Conservation (phyloP, 2,113 vertebrate genomes). For the Xyliphius kryptos region DNA sequence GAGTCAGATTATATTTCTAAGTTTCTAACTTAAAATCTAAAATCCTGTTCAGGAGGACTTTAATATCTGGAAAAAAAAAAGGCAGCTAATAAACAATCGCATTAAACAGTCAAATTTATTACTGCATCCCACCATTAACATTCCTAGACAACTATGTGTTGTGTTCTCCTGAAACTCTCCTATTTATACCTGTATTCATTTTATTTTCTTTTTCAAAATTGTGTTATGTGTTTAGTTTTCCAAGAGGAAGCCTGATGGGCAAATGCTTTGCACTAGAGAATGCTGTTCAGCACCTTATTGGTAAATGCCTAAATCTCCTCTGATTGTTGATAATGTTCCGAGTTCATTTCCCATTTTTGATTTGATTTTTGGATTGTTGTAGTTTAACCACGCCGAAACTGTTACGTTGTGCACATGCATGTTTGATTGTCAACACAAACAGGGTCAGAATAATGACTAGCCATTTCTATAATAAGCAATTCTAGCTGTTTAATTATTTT, state of each 20-base stretch:
- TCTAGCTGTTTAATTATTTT: too few species aligned
- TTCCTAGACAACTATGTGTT: slow-evolving; percentile 17
- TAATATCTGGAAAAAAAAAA: neutral
- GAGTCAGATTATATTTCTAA: too few species aligned
- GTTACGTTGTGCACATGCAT: neutral
- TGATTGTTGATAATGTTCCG: neutral
- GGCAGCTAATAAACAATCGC: slow-evolving; percentile 3
- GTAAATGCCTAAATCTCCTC: neutral
- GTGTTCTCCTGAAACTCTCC: slow-evolving; percentile 32
- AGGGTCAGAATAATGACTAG: too few species aligned
- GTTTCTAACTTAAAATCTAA: too few species aligned
- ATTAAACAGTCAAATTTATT: neutral
- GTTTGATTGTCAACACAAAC: neutral
- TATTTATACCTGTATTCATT: slow-evolving; percentile 27
- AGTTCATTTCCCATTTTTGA: too few species aligned
- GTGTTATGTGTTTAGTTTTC: neutral
- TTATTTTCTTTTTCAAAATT: neutral
- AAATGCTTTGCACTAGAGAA: neutral
- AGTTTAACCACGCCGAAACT: neutral
- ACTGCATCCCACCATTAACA: neutral
- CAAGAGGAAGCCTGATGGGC: neutral
- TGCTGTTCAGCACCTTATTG: neutral
- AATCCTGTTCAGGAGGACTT: neutral
- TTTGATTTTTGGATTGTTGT: too few species aligned
- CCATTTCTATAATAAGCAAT: too few species aligned